A percentile compares a stretch with the other conserved stretches of the same genome.
Conservation (phyloP, 2,888 invertebrate genomes). For the Saturnia pavonia region DNA sequence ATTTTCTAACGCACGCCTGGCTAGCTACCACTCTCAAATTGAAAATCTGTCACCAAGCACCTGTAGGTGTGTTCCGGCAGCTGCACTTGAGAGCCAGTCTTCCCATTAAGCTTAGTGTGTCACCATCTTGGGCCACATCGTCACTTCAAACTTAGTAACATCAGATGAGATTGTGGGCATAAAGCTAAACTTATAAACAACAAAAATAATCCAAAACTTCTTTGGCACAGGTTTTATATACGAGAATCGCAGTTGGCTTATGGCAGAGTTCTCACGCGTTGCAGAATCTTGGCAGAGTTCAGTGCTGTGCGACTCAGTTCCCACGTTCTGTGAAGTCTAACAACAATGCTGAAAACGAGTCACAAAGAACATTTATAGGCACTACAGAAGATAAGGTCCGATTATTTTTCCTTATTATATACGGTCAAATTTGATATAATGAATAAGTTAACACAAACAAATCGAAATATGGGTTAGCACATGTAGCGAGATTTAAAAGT, state of each 20-base stretch:
- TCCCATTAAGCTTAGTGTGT: too few species aligned
- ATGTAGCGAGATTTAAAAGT: neutral
- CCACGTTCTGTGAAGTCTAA: constrained; percentile 55
- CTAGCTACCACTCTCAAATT: too few species aligned
- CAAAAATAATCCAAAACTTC: neutral
- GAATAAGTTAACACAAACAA: neutral
- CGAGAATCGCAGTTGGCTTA: constrained; percentile 90
- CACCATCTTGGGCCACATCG: too few species aligned
- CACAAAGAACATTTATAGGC: constrained; percentile 60
- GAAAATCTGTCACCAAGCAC: too few species aligned
- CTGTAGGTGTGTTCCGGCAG: too few species aligned
- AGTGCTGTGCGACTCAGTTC: constrained; percentile 68
- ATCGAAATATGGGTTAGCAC: neutral
- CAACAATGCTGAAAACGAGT: constrained; percentile 43
- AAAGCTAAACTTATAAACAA: too few species aligned
- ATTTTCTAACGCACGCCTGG: too few species aligned
- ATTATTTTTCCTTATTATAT: neutral
- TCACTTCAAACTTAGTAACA: too few species aligned
- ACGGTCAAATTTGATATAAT: neutral
- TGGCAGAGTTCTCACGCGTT: constrained; percentile 89
- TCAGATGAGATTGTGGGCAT: too few species aligned
- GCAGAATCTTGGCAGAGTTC: constrained; percentile 70
- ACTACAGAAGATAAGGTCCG: constrained; percentile 55
- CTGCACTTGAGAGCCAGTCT: too few species aligned
- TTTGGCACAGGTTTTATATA: constrained; percentile 85